phyloP scores from a whole-genome alignment of 2,113 vertebrate genomes.

The Scophthalmus maximus region DNA sequence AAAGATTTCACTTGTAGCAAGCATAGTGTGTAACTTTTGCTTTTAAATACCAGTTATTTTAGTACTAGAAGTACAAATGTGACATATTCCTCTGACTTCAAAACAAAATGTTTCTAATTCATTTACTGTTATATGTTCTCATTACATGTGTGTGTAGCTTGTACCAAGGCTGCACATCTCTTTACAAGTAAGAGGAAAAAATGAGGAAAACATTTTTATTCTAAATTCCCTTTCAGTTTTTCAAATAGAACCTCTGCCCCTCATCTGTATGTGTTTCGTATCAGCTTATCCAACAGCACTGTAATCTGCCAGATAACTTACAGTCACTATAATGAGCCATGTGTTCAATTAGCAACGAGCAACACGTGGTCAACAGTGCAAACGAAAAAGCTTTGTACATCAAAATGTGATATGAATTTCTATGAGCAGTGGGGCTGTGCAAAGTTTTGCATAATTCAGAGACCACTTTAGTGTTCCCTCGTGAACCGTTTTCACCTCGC shows the following conservation, averaged over 20 bases:
- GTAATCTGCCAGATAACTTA: slow-evolving; percentile 13
- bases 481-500: slow-evolving; percentile 43
- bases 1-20: neutral
- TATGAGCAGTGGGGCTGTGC: slow-evolving; percentile 20
- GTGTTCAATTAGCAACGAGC: slow-evolving; percentile 45
- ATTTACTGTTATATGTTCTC: too few relatives aligned
- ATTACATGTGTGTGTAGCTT: neutral
- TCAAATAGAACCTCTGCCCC: neutral
- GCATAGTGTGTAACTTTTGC: neutral
- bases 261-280: neutral
- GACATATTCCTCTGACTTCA: neutral
- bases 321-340: slow-evolving; percentile 11
- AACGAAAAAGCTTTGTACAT: slow-evolving; percentile 43
- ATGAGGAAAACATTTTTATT: neutral
- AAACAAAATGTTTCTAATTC: too few relatives aligned
- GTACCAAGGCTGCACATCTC: neutral
- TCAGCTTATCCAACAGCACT: slow-evolving; percentile 13
- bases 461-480: slow-evolving; percentile 14
- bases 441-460: slow-evolving; percentile 59
- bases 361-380: neutral
- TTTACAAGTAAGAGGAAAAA: neutral
- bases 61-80: neutral
- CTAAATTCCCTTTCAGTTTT: neutral
- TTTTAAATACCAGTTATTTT: neutral
- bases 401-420: slow-evolving; percentile 31